Conservation (phyloP, 1,140 invertebrate genomes). For the Harlomillsia oculata region DNA sequence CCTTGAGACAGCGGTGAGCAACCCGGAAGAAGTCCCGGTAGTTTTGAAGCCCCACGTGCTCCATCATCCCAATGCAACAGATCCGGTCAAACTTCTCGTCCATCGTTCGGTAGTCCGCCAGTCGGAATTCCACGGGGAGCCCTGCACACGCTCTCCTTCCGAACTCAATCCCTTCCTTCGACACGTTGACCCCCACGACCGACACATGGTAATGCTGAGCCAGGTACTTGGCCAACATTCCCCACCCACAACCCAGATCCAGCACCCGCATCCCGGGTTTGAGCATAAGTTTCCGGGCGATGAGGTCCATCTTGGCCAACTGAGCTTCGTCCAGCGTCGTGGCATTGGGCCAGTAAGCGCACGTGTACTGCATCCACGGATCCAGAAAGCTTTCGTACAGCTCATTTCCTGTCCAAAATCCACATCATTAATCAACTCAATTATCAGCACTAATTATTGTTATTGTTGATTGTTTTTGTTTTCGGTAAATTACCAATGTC, state of each 20-base stretch:
- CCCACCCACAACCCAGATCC: conserved; percentile 14
- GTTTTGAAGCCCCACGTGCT: conserved; percentile 19
- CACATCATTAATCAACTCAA: background rate
- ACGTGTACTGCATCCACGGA: conserved; percentile 4
- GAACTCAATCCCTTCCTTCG: background rate
- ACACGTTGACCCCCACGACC: background rate
- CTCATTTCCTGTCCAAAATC: conserved; percentile 1
- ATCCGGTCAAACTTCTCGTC: conserved; percentile 8
- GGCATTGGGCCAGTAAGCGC: conserved; percentile 11
- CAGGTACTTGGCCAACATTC: conserved; percentile 9
- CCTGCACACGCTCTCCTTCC: background rate
- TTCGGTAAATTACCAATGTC: background rate
- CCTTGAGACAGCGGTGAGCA: conserved; percentile 12
- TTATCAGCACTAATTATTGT: too few species aligned
- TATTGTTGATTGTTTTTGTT: background rate
- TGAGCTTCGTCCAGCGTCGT: conserved; percentile 10
- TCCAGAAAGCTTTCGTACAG: background rate
- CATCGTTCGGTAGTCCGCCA: background rate
- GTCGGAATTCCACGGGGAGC: background rate
- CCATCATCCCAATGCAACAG: conserved; percentile 22
- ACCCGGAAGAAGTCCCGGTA: conserved; percentile 16
- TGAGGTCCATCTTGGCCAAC: conserved; percentile 4
- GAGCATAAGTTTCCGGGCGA: conserved; percentile 10
- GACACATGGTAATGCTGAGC: conserved; percentile 7
- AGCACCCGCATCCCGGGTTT: conserved; percentile 12